Evolutionary conservation across 2,888 invertebrate species (phyloP), one percentile per base, ranked within the genome.

Genomic region (Gisinianus flammeolus): DNA sequence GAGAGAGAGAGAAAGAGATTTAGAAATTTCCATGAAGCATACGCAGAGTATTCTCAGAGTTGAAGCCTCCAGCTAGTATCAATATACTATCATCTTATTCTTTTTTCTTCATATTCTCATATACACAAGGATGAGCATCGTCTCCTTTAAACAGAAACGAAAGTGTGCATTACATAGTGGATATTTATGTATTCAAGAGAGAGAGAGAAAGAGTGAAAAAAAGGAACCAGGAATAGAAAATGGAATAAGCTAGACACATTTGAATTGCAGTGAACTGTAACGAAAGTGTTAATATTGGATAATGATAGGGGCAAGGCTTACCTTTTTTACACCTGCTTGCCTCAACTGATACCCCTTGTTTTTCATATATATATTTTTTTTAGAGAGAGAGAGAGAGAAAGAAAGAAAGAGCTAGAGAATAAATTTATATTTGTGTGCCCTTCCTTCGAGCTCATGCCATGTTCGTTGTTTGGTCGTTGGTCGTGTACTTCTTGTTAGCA

Each of bases 221-320:
- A 19, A 35, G 33, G 70, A 28, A 75, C 24, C 4, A 8, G 12
- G 12, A 35, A 35, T 35, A 12, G 35, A 35, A 35, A 35, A 35
- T 35, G 35, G 44, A 19, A 44, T 19, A 6, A 44, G 44, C 35
- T 35, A 44, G 44, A 2, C 3, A 31, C 68, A 64, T 74, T 74
- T 66, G 77, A 70, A 52, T 71, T 77, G 70, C 77, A 77, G 77
- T 77, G 77, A 77, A 77, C 77, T 64, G 64, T 77, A 70, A 70
- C 77, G 66, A 71, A 62, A 76, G 79, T 79, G 79, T 79, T 79
- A 79, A 79, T 79, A 76, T 76, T 71, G 75, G 75, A 79, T 79
- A 79, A 79, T 79, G 79, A 79, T 79, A 76, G 79, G 79, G 79
- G 78, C 70, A 74, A 73, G 74, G 62, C 74, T 62, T 78, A 58